phyloP scores from a whole-genome alignment of 2,888 invertebrate species.

The Limenitis camilla region DNA sequence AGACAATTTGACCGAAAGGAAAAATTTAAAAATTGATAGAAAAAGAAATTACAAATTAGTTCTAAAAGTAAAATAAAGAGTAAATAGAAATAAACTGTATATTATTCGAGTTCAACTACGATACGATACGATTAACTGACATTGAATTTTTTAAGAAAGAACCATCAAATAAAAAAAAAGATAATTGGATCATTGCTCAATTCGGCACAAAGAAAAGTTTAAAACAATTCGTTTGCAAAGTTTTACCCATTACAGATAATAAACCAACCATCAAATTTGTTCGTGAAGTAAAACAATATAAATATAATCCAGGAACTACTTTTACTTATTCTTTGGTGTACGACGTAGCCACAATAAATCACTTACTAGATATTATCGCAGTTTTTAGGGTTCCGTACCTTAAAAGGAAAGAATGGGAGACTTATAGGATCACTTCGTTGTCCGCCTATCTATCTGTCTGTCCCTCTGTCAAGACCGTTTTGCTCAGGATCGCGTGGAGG shows the following conservation, averaged over 20 bases:
- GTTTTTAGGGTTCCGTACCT: too few species aligned
- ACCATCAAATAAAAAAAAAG: slow-evolving; percentile 6
- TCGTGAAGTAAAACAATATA: slow-evolving; percentile 17
- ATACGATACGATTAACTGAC: slow-evolving; percentile 6
- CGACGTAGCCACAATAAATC: slow-evolving; percentile 17
- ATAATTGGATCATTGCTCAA: slow-evolving; percentile 20
- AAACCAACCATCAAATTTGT: slow-evolving; percentile 20
- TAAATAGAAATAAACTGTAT: neutral
- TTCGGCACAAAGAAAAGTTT: slow-evolving; percentile 24
- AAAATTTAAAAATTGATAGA: neutral
- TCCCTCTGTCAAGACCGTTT: too few species aligned
- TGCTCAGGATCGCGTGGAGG: too few species aligned
- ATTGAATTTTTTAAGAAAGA: slow-evolving; percentile 15
- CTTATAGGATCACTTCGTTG: too few species aligned
- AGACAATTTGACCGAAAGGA: neutral
- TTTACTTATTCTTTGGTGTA: slow-evolving; percentile 22
- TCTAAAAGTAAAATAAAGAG: neutral
- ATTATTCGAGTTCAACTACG: neutral
- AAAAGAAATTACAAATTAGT: neutral
- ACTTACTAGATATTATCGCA: slow-evolving; percentile 16
- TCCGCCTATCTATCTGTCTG: too few species aligned
- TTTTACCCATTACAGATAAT: slow-evolving; percentile 8
- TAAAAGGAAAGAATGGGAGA: too few species aligned
- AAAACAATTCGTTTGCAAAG: slow-evolving; percentile 13
- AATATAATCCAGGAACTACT: slow-evolving; percentile 12